phyloP scores from a whole-genome alignment of 2,113 vertebrate species.

The Aix galericulata region DNA sequence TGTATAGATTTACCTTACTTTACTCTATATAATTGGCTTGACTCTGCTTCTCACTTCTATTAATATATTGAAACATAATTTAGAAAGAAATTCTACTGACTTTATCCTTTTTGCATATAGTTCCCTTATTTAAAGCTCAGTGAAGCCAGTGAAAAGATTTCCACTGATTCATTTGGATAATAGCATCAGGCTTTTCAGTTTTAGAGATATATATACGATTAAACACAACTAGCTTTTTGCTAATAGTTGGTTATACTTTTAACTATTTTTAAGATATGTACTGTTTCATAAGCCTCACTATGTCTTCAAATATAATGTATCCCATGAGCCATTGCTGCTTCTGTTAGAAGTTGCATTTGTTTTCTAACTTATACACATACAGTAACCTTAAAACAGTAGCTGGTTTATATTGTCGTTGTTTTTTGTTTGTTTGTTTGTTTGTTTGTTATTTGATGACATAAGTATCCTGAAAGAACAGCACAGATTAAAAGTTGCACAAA shows the following conservation, averaged over 20 bases:
- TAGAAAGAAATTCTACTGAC: neutral
- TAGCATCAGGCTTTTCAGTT: neutral
- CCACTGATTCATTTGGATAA: neutral
- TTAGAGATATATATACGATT: neutral
- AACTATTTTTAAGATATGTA: neutral
- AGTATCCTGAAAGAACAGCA: neutral
- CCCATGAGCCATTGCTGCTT: neutral
- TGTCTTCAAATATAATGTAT: constrained; percentile 1
- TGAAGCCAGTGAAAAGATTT: neutral
- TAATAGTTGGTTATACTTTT: neutral
- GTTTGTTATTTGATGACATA: neutral
- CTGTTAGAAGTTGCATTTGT: neutral
- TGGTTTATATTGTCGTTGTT: neutral
- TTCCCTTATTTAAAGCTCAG: neutral
- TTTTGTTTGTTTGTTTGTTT: neutral
- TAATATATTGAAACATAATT: neutral
- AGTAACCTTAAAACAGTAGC: neutral
- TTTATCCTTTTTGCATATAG: neutral
- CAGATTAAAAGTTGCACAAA: neutral
- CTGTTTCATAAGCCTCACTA: neutral
- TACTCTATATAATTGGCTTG: neutral
- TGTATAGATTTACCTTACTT: neutral
- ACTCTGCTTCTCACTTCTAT: neutral
- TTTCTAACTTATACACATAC: neutral
- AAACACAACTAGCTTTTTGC: neutral